Conservation (phyloP, 2,797 vertebrate genomes). For the Leptatherina wallacei region DNA sequence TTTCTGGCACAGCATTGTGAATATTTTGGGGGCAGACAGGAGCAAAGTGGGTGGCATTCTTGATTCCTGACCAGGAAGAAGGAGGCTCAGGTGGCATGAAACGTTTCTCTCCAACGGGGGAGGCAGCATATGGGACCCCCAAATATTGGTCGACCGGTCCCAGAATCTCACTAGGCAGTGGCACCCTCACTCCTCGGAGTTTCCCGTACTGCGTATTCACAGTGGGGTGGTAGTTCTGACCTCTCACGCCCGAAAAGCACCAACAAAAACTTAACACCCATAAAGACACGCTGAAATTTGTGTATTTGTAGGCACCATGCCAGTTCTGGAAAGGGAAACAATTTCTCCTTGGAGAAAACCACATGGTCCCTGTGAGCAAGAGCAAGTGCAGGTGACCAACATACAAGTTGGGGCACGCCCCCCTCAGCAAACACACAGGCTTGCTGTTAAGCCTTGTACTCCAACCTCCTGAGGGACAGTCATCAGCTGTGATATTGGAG, state of each 20-base stretch:
- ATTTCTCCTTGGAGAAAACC: conserved; percentile 81
- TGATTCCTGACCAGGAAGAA: conserved; percentile 97
- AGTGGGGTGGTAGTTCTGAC: conserved; percentile 93
- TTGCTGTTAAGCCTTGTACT: conserved; percentile 74
- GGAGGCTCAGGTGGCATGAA: conserved; percentile 97
- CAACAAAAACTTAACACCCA: conserved; percentile 91
- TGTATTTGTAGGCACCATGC: conserved; percentile 57
- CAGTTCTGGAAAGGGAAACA: conserved; percentile 70
- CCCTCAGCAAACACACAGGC: conserved; percentile 60
- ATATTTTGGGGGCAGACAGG: conserved; percentile 99
- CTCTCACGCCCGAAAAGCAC: conserved; percentile 78
- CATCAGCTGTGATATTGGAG: conserved; percentile 73
- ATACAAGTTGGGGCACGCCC: conserved; percentile 70
- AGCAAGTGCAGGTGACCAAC: conserved; percentile 73
- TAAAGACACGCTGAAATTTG: conserved; percentile 75
- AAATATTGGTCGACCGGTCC: conserved; percentile 98
- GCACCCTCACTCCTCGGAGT: conserved; percentile 92
- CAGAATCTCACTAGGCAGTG: conserved; percentile 95
- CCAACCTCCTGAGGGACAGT: conserved; percentile 67
- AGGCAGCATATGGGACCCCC: conserved; percentile 94
- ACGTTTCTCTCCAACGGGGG: conserved; percentile 93
- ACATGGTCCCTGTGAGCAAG: conserved; percentile 83
- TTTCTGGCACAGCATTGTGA: conserved; percentile 97
- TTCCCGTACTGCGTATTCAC: conserved; percentile 99
- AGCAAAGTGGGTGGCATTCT: conserved; percentile 97